These are phyloP conservation scores for Tragulus kanchil DNA, from an alignment of 2,113 vertebrate species.

Conservation along the genomic window DNA sequence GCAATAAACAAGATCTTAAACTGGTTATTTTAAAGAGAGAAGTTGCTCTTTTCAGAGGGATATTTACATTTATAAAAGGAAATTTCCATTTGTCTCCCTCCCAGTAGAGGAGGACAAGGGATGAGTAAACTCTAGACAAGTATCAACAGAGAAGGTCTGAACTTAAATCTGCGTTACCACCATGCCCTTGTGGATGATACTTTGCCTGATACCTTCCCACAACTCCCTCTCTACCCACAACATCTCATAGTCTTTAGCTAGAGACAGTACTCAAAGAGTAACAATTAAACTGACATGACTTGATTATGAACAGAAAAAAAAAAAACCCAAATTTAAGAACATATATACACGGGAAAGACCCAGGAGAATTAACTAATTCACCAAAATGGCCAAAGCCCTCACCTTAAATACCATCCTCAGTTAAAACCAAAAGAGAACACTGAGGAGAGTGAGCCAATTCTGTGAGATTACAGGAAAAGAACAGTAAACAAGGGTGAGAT, in stretches of 20 bases:
- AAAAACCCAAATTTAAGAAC: background rate
- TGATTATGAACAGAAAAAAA: background rate
- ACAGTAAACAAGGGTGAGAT: background rate
- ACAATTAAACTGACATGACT: background rate
- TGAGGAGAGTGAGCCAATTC: background rate
- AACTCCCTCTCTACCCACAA: background rate
- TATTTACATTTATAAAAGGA: background rate
- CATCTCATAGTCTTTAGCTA: background rate
- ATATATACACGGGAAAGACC: background rate
- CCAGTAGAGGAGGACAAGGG: background rate
- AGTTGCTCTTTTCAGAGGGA: background rate
- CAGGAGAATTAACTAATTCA: background rate
- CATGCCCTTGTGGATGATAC: background rate
- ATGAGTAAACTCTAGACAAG: background rate
- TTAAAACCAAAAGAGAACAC: background rate
- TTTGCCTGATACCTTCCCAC: background rate
- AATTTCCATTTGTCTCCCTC: background rate
- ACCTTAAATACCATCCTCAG: background rate
- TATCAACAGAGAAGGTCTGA: background rate
- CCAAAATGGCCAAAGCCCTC: background rate
- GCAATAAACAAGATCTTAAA: background rate
- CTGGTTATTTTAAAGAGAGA: background rate
- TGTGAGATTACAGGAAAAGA: background rate
- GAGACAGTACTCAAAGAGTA: background rate
- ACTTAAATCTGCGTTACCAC: background rate